Conservation (phyloP, 2,113 vertebrate genomes). For the Hiodon alosoides region DNA sequence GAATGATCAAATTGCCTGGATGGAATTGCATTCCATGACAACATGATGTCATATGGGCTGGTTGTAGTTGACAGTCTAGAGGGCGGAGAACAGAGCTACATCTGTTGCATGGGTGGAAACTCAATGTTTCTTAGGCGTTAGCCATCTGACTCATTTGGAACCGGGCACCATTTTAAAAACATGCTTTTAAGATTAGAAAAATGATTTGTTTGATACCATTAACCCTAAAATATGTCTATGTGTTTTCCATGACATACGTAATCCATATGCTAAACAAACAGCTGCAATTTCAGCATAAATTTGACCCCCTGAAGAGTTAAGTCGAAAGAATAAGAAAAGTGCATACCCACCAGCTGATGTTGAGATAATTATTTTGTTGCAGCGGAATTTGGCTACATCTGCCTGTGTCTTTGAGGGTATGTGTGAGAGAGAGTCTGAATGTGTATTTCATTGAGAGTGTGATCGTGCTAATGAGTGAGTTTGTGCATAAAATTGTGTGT, state of each 20-base stretch:
- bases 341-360: slow-evolving; percentile 33
- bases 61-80: too few species aligned
- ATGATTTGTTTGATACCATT: slow-evolving; percentile 21
- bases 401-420: background rate
- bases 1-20: too few species aligned
- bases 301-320: slow-evolving; percentile 11
- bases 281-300: slow-evolving; percentile 16
- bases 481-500: background rate
- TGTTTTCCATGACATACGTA: slow-evolving; percentile 25
- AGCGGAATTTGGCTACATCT: slow-evolving; percentile 24
- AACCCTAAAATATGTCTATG: slow-evolving; percentile 14
- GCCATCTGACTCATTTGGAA: too few species aligned
- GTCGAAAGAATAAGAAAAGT: background rate
- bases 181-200: too few species aligned
- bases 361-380: slow-evolving; percentile 38
- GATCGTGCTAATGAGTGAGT: slow-evolving; percentile 6
- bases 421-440: background rate
- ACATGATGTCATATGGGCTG: too few species aligned
- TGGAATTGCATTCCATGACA: too few species aligned
- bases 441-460: background rate
- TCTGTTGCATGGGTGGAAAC: too few species aligned
- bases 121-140: too few species aligned
- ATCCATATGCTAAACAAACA: slow-evolving; percentile 28
- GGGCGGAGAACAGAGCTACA: too few species aligned
- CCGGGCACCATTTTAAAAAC: too few species aligned